phyloP scores from a whole-genome alignment of 2,888 invertebrate genomes.

The Euphydryas editha region DNA sequence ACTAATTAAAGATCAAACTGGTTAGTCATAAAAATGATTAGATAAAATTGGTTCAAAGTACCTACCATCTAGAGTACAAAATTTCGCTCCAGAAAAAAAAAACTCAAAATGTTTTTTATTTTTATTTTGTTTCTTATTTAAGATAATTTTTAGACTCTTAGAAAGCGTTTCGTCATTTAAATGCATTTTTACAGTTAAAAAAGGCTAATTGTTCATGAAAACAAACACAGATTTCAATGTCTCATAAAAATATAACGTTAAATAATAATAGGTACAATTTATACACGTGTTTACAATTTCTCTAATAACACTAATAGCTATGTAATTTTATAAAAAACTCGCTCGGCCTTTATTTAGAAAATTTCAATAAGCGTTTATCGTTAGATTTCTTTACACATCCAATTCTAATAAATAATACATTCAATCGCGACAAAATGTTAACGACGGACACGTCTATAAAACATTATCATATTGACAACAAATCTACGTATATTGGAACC shows the following conservation, averaged over 20 bases:
- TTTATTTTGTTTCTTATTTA: too few relatives aligned
- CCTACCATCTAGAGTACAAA: conserved; percentile 48
- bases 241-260: not conserved
- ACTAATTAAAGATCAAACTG: conserved; percentile 24
- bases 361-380: not conserved
- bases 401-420: conserved; percentile 26
- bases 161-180: too few relatives aligned
- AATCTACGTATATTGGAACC: conserved; percentile 36
- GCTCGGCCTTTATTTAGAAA: not conserved
- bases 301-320: not conserved
- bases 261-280: not conserved
- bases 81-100: conserved; percentile 51
- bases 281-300: not conserved
- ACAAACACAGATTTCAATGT: too few relatives aligned
- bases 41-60: conserved; percentile 43
- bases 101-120: too few relatives aligned
- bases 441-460: conserved; percentile 21
- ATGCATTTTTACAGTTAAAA: too few relatives aligned
- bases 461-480: conserved; percentile 35
- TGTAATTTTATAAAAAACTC: not conserved
- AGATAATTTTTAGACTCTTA: too few relatives aligned
- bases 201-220: too few relatives aligned
- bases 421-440: conserved; percentile 26
- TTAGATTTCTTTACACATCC: not conserved
- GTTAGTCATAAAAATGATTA: conserved; percentile 40